Evolutionary conservation across 2,888 invertebrate species (phyloP).

Genomic region (Philopedon plagiatum): DNA sequence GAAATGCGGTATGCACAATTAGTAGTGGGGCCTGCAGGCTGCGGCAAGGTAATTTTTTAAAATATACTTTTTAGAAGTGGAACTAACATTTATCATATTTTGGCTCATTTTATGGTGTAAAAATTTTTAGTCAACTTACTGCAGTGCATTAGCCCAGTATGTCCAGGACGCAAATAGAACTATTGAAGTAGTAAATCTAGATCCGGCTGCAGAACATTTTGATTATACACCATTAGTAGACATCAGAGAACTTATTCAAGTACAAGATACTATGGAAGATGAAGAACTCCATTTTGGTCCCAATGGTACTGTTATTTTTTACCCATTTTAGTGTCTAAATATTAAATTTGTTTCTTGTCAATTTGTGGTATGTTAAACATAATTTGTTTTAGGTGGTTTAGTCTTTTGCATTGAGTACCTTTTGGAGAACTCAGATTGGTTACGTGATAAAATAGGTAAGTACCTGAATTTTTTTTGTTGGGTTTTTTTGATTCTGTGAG

Average conservation of each 20-base stretch:
- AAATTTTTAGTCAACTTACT: conserved; percentile 93
- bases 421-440: conserved; percentile 92
- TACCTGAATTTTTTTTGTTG: no score
- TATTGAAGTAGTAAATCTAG: conserved; percentile 70
- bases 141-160: conserved; percentile 89
- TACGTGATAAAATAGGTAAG: conserved; percentile 81
- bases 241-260: conserved; percentile 89
- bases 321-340: no score
- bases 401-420: conserved; percentile 96
- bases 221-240: conserved; percentile 90
- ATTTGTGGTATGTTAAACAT: no score
- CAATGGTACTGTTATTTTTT: conserved; percentile 74
- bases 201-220: conserved; percentile 86
- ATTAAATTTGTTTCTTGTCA: no score
- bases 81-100: conserved; percentile 6
- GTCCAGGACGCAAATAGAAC: conserved; percentile 81
- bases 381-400: conserved; percentile 77
- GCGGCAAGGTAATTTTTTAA: conserved; percentile 85
- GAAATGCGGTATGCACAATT: conserved; percentile 94
- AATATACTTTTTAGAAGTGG: neutral
- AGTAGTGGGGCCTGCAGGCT: conserved; percentile 97
- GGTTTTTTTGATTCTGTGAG: no score
- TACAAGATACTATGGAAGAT: conserved; percentile 98
- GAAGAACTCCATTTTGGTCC: conserved; percentile 95
- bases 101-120: no score